A percentile compares a stretch with the other conserved stretches of the same genome.
These are phyloP conservation scores for Cactoblastis cactorum DNA, from an alignment of 2,888 invertebrate genomes.

Conservation along the genomic window DNA sequence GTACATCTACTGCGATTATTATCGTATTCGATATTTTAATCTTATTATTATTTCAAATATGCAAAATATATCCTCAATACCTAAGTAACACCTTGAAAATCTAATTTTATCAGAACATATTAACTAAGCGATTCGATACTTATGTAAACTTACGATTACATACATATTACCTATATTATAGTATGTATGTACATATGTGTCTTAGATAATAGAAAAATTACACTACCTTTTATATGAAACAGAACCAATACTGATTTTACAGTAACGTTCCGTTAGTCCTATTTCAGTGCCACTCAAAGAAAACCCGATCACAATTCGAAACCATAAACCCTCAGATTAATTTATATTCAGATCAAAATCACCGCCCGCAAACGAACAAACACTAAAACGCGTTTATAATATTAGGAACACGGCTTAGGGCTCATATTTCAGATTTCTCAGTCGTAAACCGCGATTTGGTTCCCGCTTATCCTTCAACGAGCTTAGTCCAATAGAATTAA, in stretches of 20 bases:
- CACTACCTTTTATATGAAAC: no score
- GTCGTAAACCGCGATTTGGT: conserved; percentile 21
- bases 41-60: neutral
- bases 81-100: neutral
- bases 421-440: conserved; percentile 13
- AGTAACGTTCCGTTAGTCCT: neutral
- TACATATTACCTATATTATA: no score
- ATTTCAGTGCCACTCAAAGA: neutral
- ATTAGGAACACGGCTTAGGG: neutral
- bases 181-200: no score
- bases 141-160: no score
- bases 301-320: neutral
- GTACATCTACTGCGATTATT: no score
- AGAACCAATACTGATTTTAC: neutral
- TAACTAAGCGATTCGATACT: neutral
- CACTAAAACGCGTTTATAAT: conserved; percentile 2
- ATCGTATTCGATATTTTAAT: neutral
- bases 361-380: neutral
- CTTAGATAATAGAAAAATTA: no score
- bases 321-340: neutral
- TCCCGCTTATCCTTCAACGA: conserved; percentile 15
- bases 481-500: conserved; percentile 23
- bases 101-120: neutral
- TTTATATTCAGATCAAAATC: neutral
- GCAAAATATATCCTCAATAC: conserved; percentile 3